Base-by-base conservation (phyloP, 2,888 invertebrate genomes). In the Sesia apiformis region DNA sequence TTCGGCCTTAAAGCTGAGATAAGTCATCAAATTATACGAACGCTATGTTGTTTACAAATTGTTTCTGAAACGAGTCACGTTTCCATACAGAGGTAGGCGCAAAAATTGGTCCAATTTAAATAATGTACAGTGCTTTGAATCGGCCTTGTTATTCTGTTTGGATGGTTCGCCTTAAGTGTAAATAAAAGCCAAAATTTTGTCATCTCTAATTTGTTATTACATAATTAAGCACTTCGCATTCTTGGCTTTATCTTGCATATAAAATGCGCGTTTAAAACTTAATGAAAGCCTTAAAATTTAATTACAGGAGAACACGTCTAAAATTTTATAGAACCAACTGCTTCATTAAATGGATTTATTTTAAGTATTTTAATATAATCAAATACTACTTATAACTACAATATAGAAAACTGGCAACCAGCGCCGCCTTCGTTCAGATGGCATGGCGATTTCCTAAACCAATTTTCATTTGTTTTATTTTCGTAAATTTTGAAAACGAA, bases 11-110 rank as follows among this genome's bases (percentile, higher is more conserved):
- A 73, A 69, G 64, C 70, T 65, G 66, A 72, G 75, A 77, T 78
- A 78, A 77, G 75, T 76, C 74, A 76, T 78, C 76, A 78, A 79
- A 80, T 80, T 78, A 78, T 78, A 66, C 69, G 74, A 70, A 67
- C 61, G 74, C 71, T 66, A 71, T 68, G 73, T 74, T 76, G 76
- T 78, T 78, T 78, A 76, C 77, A 76, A 74, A 78, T 81, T 78
- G 72, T 77, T 76, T 69, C 67, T 66, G 67, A 72, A 76, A 66
- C 72, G 68, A 76, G 80, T 77, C 81, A 77, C 78, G 76, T 74
- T 69, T 62, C 63, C 65, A 63, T 70, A 70, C 62, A 60, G 65
- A 76, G 67, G 72, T 72, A 64, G 64, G 67, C 63, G 66, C 63
- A 74, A 75, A 76, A 76, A 76, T 71, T 74, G 70, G 59, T 53